Percentiles rank a stretch among this genome's conserved stretches.
Conservation (phyloP, 2,888 invertebrate species). For the Caenorhabditis uteleia region DNA sequence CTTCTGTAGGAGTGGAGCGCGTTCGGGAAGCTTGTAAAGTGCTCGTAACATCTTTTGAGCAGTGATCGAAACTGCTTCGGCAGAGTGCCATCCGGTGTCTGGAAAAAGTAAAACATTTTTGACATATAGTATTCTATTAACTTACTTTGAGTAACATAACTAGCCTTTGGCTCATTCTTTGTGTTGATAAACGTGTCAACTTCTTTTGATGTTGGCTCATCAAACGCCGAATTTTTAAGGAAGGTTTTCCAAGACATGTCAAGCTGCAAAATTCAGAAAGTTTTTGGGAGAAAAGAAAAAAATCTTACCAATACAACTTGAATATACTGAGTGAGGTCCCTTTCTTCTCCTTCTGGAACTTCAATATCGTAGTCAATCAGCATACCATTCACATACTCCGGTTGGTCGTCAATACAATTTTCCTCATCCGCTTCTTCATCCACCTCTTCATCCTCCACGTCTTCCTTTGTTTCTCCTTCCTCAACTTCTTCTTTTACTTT, state of each 20-base stretch:
- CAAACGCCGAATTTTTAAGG: no score
- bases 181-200: no score
- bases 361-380: background rate
- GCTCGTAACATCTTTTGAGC: slow-evolving; percentile 11
- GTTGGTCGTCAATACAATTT: background rate
- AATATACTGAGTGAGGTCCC: background rate
- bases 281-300: background rate
- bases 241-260: background rate
- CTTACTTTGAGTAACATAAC: no score
- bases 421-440: slow-evolving; percentile 1
- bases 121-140: no score
- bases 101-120: no score
- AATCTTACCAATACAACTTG: background rate
- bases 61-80: background rate
- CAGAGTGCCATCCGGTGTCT: no score
- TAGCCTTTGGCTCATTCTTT: no score
- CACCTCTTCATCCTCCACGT: background rate
- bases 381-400: background rate
- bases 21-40: slow-evolving; percentile 18
- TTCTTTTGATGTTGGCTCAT: no score
- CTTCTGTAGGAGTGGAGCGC: slow-evolving; percentile 5
- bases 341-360: background rate
- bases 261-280: background rate
- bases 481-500: background rate
- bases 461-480: background rate